These are phyloP conservation scores for Regulus satrapa DNA, from an alignment of 2,113 vertebrate species.

Conservation along the genomic window DNA sequence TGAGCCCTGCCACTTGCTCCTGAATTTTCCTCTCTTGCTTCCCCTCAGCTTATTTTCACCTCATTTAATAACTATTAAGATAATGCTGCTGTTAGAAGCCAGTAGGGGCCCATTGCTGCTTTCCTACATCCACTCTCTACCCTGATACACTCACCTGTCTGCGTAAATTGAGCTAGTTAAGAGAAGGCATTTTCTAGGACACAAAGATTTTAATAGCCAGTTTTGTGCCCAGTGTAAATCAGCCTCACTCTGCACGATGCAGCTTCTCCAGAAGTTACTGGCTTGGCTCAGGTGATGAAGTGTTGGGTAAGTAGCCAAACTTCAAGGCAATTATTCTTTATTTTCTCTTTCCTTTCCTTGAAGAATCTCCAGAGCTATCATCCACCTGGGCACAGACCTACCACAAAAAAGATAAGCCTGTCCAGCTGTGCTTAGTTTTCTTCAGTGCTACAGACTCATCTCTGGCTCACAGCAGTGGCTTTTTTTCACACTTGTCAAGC, in stretches of 20 bases:
- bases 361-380: not conserved
- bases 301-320: not conserved
- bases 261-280: not conserved
- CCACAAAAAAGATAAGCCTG: not conserved
- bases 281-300: not conserved
- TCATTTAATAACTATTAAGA: conserved; percentile 50
- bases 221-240: not conserved
- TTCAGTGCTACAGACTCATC: not conserved
- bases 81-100: conserved; percentile 35
- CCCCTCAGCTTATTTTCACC: conserved; percentile 35
- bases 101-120: conserved; percentile 4
- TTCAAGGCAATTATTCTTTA: not conserved
- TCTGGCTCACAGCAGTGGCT: not conserved
- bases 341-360: not conserved
- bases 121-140: not conserved
- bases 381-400: not conserved
- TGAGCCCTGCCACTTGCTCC: not conserved
- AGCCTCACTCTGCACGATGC: not conserved
- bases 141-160: not conserved
- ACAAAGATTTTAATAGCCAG: not conserved
- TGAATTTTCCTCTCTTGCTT: conserved; percentile 25
- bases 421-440: not conserved
- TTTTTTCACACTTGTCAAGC: not conserved
- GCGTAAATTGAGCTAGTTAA: not conserved
- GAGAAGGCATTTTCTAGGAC: conserved; percentile 9